These are phyloP conservation scores for Junonia oenone DNA, from an alignment of 2,888 invertebrate species.

Conservation along the genomic window DNA sequence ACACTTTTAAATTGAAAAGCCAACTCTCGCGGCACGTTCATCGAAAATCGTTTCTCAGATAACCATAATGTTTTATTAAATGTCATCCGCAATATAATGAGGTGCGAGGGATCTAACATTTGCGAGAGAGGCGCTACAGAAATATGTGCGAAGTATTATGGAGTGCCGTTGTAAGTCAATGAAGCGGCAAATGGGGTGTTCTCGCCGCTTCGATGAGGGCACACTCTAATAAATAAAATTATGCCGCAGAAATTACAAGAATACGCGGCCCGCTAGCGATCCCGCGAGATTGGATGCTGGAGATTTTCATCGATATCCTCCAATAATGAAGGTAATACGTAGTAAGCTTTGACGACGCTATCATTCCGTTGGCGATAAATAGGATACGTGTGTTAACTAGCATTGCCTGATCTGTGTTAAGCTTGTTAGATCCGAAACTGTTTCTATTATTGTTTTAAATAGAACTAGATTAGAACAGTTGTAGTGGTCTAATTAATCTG, in stretches of 20 bases:
- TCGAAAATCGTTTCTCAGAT: constrained; percentile 63
- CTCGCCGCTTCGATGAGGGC: constrained; percentile 63
- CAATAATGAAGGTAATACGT: constrained; percentile 73
- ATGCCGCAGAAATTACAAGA: constrained; percentile 79
- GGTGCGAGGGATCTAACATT: constrained; percentile 69
- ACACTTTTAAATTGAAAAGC: constrained; percentile 24
- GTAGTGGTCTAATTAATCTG: too few species aligned
- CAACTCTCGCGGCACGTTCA: constrained; percentile 44
- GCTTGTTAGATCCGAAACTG: neutral
- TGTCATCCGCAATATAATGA: constrained; percentile 78
- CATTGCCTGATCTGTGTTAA: neutral
- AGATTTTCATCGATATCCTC: constrained; percentile 71
- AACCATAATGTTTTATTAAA: constrained; percentile 78
- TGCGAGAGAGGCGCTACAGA: constrained; percentile 70
- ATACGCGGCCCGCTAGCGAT: constrained; percentile 66
- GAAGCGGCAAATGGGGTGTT: constrained; percentile 78
- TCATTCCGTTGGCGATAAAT: constrained; percentile 16
- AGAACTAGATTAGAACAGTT: too few species aligned
- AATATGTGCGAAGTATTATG: constrained; percentile 79
- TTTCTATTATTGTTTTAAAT: neutral
- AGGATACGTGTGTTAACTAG: neutral
- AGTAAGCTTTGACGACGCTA: constrained; percentile 52
- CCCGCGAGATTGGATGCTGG: constrained; percentile 72
- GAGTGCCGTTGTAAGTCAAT: constrained; percentile 80
- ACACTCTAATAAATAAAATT: constrained; percentile 79